Evolutionary conservation across 2,888 invertebrate genomes (phyloP), one percentile per base, ranked within the genome.

Genomic region (Biston stratarius): DNA sequence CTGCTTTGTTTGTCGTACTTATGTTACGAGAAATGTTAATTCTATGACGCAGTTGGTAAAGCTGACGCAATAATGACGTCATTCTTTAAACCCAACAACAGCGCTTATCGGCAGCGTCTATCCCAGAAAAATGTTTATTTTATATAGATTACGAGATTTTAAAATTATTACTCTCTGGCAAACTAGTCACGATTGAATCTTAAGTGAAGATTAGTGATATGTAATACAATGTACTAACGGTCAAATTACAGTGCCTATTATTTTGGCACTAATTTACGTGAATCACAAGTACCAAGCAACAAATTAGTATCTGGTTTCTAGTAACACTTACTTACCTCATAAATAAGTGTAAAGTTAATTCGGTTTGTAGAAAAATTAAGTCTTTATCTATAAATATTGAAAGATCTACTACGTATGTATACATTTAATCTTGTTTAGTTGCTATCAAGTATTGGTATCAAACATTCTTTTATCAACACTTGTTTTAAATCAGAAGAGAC

Each of bases 51-150:
- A 58, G 48, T 62, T 53, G 9, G 52, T 11, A 56, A 42, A 42
- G 24, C 42, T 67, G 61, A 67, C 67, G 67, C 53, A 62, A 67
- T 42, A 49, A 42, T 62, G 58, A 53, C 67, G 62, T 62, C 33
- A 45, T 51, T 57, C 45, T 8, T 51, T 33, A 66, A 56, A 33
- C 36, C 24, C 44, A 6, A 53, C 52, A 53, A 59, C 52, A 55
- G 59, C 33, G 40, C 45, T 53, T 36, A 59, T 24, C 34, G 36
- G 49, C 24, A 11, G 42, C 52, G 14, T 47, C 34, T 47, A 47
- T 53, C 47, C 55, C n/a, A 44, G 42, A 24, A 55, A 42, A 55
- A n/a, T 42, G 42, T 55, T 53, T 38, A 47, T 38, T 48, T 33
- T n/a, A 7, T 42, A n/a, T 9, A 24, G 14, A 52, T 52, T 12